Base-by-base conservation (phyloP, 2,888 invertebrate genomes). In the Thera britannica region DNA sequence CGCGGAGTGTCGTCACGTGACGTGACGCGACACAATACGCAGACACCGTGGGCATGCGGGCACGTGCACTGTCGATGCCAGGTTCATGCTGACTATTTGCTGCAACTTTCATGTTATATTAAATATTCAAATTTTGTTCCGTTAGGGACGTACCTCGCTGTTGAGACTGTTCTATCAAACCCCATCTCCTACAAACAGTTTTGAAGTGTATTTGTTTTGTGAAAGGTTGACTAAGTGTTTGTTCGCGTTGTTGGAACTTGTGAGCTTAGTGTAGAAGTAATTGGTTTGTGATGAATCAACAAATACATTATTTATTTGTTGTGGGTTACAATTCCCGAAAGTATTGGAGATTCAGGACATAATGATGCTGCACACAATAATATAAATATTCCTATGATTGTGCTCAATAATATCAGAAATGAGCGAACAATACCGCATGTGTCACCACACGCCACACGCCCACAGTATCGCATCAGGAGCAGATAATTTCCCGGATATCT, bases 401-500 rank as follows among this genome's bases (percentile, higher is more conserved):
- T 7, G 23, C 51, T 34, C 7, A 34, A 34, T 52, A 52, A 52
- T 52, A 34, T 34, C 23, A 9, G 34, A 52, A 51, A 51, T 23
- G 7, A 9, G 9, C 0, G 9, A 52, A 52, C 52, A 38, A 52
- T 44, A 54, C 54, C 61, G 36, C 59, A 38, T 38, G 59, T 51
- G 52, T 44, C 56, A 12, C 7, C 1, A 48, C 2, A 35, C 54
- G 3, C 2, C 35, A 7, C 23, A 35, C 61, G 12, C 35, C 34
- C 23, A 35, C 61, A 35, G 55, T 46, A 54, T 64, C 36, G 44
- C 9, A 46, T 46, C 44, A 44, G 7, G 41, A 60, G 56, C 35
- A 66, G 41, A 66, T 66, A 35, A 61, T 66, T 51, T 58, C 60
- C 55, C 56, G 61, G 61, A 58, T 57, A 58, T 66, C 57, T 65